Evolutionary conservation across 2,888 invertebrate species (phyloP), one percentile per base, ranked within the genome.

Genomic region (Tuberolachnus salignus): DNA sequence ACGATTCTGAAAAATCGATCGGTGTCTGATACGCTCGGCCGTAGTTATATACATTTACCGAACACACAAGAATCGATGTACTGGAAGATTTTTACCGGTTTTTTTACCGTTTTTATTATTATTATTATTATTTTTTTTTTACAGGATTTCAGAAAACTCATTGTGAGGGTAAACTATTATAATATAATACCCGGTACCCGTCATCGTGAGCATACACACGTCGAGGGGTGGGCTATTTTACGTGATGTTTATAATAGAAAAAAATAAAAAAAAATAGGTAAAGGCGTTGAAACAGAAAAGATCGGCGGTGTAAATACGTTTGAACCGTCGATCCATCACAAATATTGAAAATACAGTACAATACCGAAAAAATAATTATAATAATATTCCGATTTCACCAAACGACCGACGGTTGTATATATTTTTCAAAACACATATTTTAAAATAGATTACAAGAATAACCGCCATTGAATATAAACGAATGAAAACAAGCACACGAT

Each of bases 61-160:
- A 21, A 55, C 44, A 74, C 64, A 74, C 26, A 55, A 74, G 66
- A 74, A 66, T 66, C 74, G 55, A 74, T 74, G 74, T 74, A 74
- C 64, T 11, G 74, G 74, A 74, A 74, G 74, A 66, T 74, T 74
- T 74, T 74, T 66, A 66, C 66, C 64, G 73, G 51, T 74, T 66
- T 64, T 53, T 51, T n/a, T n/a, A 8, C 34, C 34, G 34, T 21
- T 34, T 51, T 34, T 51, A 46, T 53, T 70, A 16, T 53, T 34
- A 61, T 51, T 19, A 2, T n/a, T n/a, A n/a, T n/a, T 34, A 6
- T 34, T 4, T 46, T 21, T 21, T 70, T 21, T 57, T 51, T 61
- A 61, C 42, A 19, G 0, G 53, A 55, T 70, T 70, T 21, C 42
- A 8, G 19, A 51, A 63, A 63, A 51, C 49, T 1, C 1, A 11